Conservation (phyloP, 1,140 invertebrate genomes). For the Watersipora subatra region DNA sequence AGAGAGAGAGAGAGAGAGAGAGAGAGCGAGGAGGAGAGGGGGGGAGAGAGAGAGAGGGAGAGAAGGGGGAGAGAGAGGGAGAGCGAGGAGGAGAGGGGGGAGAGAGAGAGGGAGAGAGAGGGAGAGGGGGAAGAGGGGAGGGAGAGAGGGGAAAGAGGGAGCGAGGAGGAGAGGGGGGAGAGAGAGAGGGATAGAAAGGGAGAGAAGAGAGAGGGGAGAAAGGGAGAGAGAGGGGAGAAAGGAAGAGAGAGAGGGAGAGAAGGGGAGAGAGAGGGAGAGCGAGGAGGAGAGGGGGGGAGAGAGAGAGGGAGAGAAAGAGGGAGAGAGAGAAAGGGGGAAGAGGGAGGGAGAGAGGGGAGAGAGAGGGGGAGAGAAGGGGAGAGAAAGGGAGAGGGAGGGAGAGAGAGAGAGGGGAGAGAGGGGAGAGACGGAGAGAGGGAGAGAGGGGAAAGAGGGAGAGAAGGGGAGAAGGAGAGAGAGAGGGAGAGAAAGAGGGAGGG, state of each 20-base stretch:
- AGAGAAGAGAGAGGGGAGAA: background rate
- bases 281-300: background rate
- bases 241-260: background rate
- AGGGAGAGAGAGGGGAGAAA: background rate
- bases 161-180: background rate
- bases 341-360: background rate
- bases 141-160: background rate
- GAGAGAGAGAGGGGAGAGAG: background rate
- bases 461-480: background rate
- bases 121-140: background rate
- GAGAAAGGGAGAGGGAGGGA: background rate
- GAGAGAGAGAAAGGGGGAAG: background rate
- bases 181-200: background rate
- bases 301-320: background rate
- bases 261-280: background rate
- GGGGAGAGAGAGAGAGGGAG: background rate
- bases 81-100: too few species aligned
- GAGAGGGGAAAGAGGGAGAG: background rate
- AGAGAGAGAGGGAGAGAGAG: background rate
- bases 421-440: background rate
- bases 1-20: slow-evolving; percentile 1
- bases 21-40: too few species aligned
- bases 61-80: background rate
- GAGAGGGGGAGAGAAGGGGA: background rate
- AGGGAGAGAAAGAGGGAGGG: background rate